Evolutionary conservation across 1,140 invertebrate genomes (phyloP).

Genomic region (Notospermus geniculatus): DNA sequence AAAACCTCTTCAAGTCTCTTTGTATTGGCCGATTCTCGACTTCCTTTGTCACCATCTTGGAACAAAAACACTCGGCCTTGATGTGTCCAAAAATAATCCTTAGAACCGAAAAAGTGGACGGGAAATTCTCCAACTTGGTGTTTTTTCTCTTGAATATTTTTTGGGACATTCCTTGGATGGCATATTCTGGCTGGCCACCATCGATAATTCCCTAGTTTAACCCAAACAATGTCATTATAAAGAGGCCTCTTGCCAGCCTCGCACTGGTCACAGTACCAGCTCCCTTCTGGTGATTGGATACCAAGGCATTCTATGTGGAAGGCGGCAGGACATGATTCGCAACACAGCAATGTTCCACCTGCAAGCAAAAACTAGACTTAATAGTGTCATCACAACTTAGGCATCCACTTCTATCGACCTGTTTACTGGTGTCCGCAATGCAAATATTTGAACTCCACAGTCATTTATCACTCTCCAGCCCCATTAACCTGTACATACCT

Average conservation of each 20-base stretch:
- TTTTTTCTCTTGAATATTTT: conserved; percentile 70
- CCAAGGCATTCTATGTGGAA: conserved; percentile 85
- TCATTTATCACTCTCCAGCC: too few relatives aligned
- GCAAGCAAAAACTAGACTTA: conserved; percentile 19
- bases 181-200: conserved; percentile 94
- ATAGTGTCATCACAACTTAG: too few relatives aligned
- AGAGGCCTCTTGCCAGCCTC: conserved; percentile 78
- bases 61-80: conserved; percentile 61
- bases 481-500: too few relatives aligned
- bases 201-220: conserved; percentile 80
- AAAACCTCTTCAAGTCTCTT: conserved; percentile 50
- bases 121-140: conserved; percentile 85
- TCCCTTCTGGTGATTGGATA: conserved; percentile 55
- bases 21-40: conserved; percentile 40
- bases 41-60: conserved; percentile 70
- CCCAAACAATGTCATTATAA: conserved; percentile 93
- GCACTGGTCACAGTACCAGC: conserved; percentile 78
- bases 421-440: too few relatives aligned
- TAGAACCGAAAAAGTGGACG: conserved; percentile 86
- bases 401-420: too few relatives aligned
- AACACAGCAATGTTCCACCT: conserved; percentile 86
- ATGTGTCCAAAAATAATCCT: conserved; percentile 86
- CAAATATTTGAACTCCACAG: too few relatives aligned
- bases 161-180: conserved; percentile 80
- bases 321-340: conserved; percentile 87